Evolutionary conservation across 2,797 vertebrate species (phyloP).

Genomic region (Carcharodon carcharias): DNA sequence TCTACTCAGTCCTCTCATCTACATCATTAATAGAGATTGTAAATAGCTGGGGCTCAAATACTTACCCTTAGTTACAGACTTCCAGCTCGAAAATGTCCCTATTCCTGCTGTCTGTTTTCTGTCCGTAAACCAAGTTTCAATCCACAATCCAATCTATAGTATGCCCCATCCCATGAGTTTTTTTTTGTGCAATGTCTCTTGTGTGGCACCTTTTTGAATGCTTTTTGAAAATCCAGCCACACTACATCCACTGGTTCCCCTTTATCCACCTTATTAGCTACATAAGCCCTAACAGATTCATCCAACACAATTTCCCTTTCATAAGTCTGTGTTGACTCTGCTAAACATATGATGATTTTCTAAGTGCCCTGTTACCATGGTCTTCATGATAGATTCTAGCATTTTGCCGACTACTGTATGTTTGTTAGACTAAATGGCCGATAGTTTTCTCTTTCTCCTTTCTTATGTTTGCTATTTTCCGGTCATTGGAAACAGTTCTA

Average conservation of each 20-base stretch:
- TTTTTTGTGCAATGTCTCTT: no score
- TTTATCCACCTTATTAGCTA: not conserved
- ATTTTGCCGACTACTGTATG: no score
- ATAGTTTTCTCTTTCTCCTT: not conserved
- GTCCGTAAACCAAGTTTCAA: no score
- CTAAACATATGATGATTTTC: not conserved
- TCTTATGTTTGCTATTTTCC: not conserved
- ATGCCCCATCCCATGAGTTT: no score
- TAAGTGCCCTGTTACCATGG: not conserved
- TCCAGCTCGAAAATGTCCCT: no score
- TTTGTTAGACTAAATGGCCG: not conserved
- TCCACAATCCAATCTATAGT: no score
- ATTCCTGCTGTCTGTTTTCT: no score
- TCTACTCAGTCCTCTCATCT: no score
- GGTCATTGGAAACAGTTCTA: not conserved
- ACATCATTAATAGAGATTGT: no score
- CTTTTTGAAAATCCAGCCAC: not conserved
- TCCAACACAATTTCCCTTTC: not conserved
- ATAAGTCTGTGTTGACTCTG: not conserved
- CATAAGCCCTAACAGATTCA: not conserved
- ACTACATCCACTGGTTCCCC: not conserved
- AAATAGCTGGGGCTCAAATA: no score
- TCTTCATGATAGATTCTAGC: not conserved
- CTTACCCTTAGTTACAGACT: no score
- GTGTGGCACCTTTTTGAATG: no score